Base-by-base conservation (phyloP, 2,113 vertebrate species). In the Marcusenius ussheri region DNA sequence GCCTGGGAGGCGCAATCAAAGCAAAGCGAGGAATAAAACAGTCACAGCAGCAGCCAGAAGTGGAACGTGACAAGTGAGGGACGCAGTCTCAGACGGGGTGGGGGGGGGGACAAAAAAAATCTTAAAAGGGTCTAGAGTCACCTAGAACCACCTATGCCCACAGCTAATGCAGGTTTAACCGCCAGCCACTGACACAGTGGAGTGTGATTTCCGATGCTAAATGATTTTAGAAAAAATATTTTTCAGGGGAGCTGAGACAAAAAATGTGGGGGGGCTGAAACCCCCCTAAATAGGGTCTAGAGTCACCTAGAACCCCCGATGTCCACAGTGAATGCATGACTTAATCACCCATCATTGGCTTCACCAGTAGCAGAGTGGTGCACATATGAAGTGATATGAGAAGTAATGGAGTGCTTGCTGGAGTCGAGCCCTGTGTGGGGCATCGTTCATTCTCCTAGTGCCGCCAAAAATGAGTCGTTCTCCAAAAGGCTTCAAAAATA, bases 401-500 rank as follows among this genome's bases (percentile, higher is more conserved):
- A 87, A 49, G 49, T 35, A 15, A 27, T 27, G 21, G 7, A 3
- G 46, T 1, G 5, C 0, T 6, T 49, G 80, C 80, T 45, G 42
- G 8, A 42, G 42, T n/a, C 5, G 0, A 83, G 80, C 80, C 66
- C 66, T 15, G 35, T 80, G 35, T 42, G 74, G 5, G 15, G 35
- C 35, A 35, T 19, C 47, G 21, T 39, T 66, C 13, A 8, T 70
- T 27, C 87, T 74, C 58, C 19, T 10, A 49, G 1, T 42, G 24
- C 13, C n/a, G 42, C 21, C 21, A 47, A 21, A 88, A 35, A n/a
- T 3, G 51, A 70, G 84, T 86, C 10, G 8, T 27, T 83, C 31
- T 66, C 90, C 27, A 45, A 91, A 91, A 53, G 42, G 56, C 31
- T 74, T 87, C 88, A 70, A 45, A 90, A 89, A 90, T 89, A 89